Evolutionary conservation across 1,140 invertebrate genomes (phyloP).

Genomic region (Dreissena rostriformis): DNA sequence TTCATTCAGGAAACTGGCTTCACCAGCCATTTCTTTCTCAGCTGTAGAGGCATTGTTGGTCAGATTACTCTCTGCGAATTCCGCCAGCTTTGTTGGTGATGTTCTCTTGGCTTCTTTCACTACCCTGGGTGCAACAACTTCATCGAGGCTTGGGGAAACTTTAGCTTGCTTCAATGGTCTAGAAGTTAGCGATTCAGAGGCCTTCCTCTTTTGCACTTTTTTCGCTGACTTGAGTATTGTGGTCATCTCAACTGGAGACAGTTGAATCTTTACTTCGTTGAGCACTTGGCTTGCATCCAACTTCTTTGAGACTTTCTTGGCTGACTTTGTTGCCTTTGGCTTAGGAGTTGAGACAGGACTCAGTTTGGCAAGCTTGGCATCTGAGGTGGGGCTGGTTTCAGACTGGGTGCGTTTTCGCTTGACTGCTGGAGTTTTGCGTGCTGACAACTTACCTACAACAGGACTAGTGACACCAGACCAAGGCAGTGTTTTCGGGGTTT

Average conservation of each 20-base stretch:
- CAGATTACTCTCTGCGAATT: conserved; percentile 24
- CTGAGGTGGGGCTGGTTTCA: neutral
- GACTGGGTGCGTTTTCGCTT: conserved; percentile 4
- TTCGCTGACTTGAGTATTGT: conserved; percentile 14
- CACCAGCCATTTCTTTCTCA: neutral
- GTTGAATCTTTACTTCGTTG: neutral
- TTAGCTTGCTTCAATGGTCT: conserved; percentile 20
- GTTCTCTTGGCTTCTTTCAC: conserved; percentile 31
- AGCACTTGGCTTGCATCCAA: neutral
- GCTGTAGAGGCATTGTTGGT: neutral
- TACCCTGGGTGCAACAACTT: conserved; percentile 10
- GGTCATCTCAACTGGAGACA: conserved; percentile 29
- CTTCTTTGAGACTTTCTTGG: conserved; percentile 20
- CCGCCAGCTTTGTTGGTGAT: conserved; percentile 32
- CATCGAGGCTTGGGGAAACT: neutral
- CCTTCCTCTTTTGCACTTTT: conserved; percentile 16
- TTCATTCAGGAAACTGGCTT: conserved; percentile 27
- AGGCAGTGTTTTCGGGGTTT: neutral
- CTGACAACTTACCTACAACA: neutral
- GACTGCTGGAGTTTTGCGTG: conserved; percentile 39
- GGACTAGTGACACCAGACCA: neutral
- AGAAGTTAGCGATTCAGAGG: neutral
- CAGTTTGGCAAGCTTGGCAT: neutral
- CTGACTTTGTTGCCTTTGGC: conserved; percentile 1
- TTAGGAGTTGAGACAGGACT: neutral